phyloP scores from a whole-genome alignment of 92 coral and sea anemone species.

The Zoanthus solanderi region DNA sequence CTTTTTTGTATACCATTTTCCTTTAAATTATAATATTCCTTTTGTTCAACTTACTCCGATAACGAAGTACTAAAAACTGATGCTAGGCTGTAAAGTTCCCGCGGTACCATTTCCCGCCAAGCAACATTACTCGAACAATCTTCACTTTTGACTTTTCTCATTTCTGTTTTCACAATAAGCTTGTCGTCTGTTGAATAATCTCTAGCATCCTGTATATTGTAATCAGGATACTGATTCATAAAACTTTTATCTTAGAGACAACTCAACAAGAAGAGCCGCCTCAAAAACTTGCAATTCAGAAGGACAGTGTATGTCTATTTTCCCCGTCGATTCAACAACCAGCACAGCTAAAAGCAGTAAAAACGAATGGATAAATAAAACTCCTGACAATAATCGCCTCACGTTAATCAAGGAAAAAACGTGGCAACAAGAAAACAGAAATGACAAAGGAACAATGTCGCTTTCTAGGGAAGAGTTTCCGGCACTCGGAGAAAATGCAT shows the following conservation, averaged over 20 bases:
- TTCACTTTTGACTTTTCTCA: neutral
- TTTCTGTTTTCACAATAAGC: neutral
- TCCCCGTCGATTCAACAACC: slow-evolving; percentile 47
- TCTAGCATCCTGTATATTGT: neutral
- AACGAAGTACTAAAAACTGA: neutral
- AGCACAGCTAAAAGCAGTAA: slow-evolving; percentile 24
- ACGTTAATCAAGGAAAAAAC: slow-evolving; percentile 49
- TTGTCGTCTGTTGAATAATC: neutral
- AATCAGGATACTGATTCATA: neutral
- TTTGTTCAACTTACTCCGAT: too few relatives aligned
- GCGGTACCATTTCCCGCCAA: neutral
- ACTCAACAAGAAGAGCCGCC: slow-evolving; percentile 30
- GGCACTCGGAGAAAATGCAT: slow-evolving; percentile 70
- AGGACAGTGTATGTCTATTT: slow-evolving; percentile 60
- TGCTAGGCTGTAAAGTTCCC: neutral
- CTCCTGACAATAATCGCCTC: slow-evolving; percentile 43
- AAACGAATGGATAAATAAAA: slow-evolving; percentile 50
- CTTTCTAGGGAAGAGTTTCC: slow-evolving; percentile 74
- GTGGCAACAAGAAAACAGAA: slow-evolving; percentile 5
- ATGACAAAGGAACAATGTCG: slow-evolving; percentile 24
- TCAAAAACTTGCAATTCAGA: slow-evolving; percentile 45
- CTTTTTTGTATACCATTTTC: neutral
- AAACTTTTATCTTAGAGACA: neutral
- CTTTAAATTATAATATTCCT: neutral
- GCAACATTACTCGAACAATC: neutral